Conservation (phyloP, 2,888 invertebrate genomes). For the Corbicula japonica region DNA sequence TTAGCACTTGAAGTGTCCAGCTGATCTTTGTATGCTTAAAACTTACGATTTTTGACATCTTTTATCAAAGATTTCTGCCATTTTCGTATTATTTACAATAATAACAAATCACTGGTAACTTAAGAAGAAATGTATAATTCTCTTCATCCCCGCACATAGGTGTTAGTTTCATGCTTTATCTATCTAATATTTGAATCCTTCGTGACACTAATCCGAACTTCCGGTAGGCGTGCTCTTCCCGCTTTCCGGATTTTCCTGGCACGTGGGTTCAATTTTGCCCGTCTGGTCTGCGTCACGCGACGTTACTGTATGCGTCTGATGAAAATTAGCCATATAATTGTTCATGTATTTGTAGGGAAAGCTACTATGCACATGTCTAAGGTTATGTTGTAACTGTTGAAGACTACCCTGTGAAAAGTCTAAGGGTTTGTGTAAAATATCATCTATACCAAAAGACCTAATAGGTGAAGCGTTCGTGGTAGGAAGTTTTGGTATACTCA, state of each 20-base stretch:
- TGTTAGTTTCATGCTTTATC: conserved; percentile 53
- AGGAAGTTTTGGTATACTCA: conserved; percentile 54
- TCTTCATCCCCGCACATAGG: conserved; percentile 45
- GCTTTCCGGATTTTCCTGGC: conserved; percentile 55
- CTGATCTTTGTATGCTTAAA: conserved; percentile 15
- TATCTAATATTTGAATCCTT: conserved; percentile 30
- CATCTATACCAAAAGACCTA: conserved; percentile 65
- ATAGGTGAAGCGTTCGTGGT: conserved; percentile 41
- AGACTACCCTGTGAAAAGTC: conserved; percentile 60
- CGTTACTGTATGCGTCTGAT: conserved; percentile 43
- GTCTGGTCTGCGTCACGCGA: conserved; percentile 46
- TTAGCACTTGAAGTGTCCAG: conserved; percentile 17
- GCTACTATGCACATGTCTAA: conserved; percentile 55
- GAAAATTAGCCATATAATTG: conserved; percentile 58
- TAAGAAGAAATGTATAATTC: conserved; percentile 26
- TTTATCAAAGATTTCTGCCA: conserved; percentile 6
- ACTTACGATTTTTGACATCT: conserved; percentile 22
- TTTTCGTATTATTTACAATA: conserved; percentile 52
- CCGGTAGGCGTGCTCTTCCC: conserved; percentile 47
- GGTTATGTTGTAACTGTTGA: conserved; percentile 58
- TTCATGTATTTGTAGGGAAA: conserved; percentile 57
- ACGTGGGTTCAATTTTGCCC: conserved; percentile 56
- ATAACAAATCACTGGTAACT: conserved; percentile 40
- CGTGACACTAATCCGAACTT: conserved; percentile 64
- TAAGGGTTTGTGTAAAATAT: conserved; percentile 63